Base-by-base conservation (phyloP, 2,797 vertebrate species). In the Yasuhikotakia modesta region DNA sequence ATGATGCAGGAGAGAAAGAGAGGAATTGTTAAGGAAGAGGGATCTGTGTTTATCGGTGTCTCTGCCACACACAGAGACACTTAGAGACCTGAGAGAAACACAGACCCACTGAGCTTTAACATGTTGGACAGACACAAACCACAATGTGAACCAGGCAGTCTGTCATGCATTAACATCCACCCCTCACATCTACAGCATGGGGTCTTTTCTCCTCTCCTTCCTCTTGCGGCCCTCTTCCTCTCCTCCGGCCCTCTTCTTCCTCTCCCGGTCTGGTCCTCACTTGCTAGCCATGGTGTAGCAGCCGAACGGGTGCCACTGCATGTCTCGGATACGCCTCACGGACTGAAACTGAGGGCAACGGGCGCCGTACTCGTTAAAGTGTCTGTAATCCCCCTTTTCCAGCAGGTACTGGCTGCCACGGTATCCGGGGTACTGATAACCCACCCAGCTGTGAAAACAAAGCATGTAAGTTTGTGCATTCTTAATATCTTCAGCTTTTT, bases 351-450 rank as follows among this genome's bases (percentile, higher is more conserved):
- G 91, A 68, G 94, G 93, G 43, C 84, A 70, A 46, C 93, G 93
- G 81, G 93, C 93, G 0, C 93, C 93, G 0, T 82, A 94, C 87
- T 94, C 91, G 12, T 93, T 94, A 89, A 93, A 94, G 90, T 95
- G 93, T 90, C 89, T 94, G 89, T 83, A 95, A 11, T 94, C 93
- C 0, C 93, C 93, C 90, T 93, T 94, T 91, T 95, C 94, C 89
- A 95, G 90, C 87, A 94, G 90, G 88, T 90, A 95, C 91, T 94
- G 93, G 89, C 91, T 93, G 57, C 94, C 94, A 75, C 93, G 93
- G 89, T 95, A 95, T 65, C 93, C 93, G 5, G 94, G 93, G 89
- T 89, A 95, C 90, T 94, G 93, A 88, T 94, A 95, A 63, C 92
- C 94, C 83, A 94, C 93, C 86, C 89, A 94, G 78, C 93, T 94